Percentiles rank a stretch among this genome's conserved stretches.
These are phyloP conservation scores for Periphyllus acericola DNA, from an alignment of 2,888 invertebrate genomes.

Conservation along the genomic window DNA sequence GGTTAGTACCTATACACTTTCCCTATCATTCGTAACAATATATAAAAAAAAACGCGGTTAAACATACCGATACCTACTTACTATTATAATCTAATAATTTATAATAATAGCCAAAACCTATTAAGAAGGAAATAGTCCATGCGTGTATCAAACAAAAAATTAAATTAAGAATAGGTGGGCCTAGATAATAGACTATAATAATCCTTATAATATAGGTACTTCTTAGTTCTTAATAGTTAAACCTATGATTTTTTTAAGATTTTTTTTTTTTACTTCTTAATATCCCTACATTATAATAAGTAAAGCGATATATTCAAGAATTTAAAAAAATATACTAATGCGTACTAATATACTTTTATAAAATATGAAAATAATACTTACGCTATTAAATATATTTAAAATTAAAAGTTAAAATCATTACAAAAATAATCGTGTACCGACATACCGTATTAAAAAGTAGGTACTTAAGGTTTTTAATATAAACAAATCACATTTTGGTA, in stretches of 20 bases:
- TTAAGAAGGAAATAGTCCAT: not conserved
- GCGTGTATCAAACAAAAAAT: not conserved
- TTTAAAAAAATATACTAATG: not conserved
- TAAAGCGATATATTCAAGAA: not conserved
- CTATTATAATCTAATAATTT: not conserved
- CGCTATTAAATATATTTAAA: not conserved
- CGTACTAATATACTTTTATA: not conserved
- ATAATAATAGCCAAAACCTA: slow-evolving; percentile 15
- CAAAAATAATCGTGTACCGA: not conserved
- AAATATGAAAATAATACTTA: not conserved
- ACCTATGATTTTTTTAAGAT: not conserved
- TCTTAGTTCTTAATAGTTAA: not conserved
- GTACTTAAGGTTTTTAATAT: slow-evolving; percentile 10
- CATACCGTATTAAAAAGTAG: not conserved
- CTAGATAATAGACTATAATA: not conserved
- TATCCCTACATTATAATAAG: not conserved
- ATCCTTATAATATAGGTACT: too few species aligned
- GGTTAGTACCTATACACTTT: not conserved
- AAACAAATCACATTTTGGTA: slow-evolving; percentile 23
- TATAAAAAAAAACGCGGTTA: not conserved
- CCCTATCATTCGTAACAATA: slow-evolving; percentile 2
- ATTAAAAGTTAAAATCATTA: not conserved
- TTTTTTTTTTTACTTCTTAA: not conserved
- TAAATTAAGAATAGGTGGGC: not conserved
- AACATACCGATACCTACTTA: not conserved